Percentiles rank a stretch among this genome's conserved stretches.
These are phyloP conservation scores for Etheostoma cragini DNA, from an alignment of 2,113 vertebrate species.

Conservation along the genomic window DNA sequence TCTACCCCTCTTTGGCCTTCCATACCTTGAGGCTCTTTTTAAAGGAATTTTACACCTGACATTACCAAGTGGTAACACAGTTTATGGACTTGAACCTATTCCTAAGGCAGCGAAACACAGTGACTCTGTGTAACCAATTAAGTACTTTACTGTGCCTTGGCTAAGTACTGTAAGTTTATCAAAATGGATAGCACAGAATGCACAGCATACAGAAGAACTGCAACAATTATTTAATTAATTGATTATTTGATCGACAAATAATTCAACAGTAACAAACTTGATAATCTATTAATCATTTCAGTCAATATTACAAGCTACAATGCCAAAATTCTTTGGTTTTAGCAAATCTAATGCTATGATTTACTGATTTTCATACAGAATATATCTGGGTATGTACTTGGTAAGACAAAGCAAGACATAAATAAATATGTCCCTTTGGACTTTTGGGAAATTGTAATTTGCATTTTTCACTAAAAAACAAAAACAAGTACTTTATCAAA, in stretches of 20 bases:
- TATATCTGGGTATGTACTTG: too few species aligned
- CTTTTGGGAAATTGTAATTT: not conserved
- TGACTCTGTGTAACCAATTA: slow-evolving; percentile 3
- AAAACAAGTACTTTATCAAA: not conserved
- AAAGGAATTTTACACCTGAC: slow-evolving; percentile 50
- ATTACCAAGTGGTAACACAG: slow-evolving; percentile 41
- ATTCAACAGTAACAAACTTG: not conserved
- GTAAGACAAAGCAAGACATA: not conserved
- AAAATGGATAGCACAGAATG: not conserved
- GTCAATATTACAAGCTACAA: not conserved
- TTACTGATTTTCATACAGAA: too few species aligned
- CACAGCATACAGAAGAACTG: not conserved
- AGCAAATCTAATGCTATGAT: not conserved
- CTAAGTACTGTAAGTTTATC: not conserved
- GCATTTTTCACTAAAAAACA: not conserved
- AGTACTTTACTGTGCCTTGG: not conserved
- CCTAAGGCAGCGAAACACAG: slow-evolving; percentile 6
- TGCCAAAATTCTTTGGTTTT: not conserved
- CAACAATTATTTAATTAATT: not conserved
- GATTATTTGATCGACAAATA: not conserved
- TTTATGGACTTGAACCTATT: slow-evolving; percentile 35
- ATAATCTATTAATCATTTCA: not conserved
- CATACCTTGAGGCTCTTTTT: slow-evolving; percentile 49
- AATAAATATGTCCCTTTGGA: not conserved
- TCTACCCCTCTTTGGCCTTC: slow-evolving; percentile 21